phyloP scores from a whole-genome alignment of 2,113 vertebrate species.

The Tilapia sparmanii region DNA sequence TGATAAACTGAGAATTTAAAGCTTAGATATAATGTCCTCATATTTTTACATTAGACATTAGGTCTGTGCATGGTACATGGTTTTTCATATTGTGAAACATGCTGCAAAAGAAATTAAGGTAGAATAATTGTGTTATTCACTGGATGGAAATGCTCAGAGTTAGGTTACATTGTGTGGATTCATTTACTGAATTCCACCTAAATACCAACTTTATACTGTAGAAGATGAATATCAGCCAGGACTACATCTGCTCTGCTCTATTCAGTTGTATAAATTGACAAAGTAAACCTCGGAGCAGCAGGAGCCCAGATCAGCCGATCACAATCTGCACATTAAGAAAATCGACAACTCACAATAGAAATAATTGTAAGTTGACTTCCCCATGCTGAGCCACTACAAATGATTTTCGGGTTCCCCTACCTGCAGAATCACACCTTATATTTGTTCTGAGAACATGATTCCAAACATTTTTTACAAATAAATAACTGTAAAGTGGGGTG shows the following conservation, averaged over 20 bases:
- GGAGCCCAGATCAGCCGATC: neutral
- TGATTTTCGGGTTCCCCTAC: neutral
- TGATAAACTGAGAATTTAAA: neutral
- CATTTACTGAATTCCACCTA: neutral
- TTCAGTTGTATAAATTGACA: neutral
- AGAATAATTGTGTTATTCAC: neutral
- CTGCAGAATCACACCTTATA: neutral
- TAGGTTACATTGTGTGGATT: neutral
- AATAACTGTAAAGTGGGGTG: too few species aligned
- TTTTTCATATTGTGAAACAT: neutral
- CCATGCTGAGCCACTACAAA: neutral
- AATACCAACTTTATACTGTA: neutral
- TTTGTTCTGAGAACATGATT: too few species aligned
- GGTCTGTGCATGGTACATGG: neutral
- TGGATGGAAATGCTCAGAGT: neutral
- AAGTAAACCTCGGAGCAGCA: neutral
- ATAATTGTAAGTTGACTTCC: neutral
- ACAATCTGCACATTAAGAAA: neutral
- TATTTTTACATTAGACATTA: neutral
- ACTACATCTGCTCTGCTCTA: neutral
- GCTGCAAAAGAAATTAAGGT: neutral
- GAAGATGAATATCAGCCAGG: neutral
- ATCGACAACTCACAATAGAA: neutral
- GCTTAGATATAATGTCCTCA: neutral
- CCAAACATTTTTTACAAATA: too few species aligned